Evolutionary conservation across 2,113 vertebrate genomes (phyloP).

Genomic region (Oryzias javanicus): DNA sequence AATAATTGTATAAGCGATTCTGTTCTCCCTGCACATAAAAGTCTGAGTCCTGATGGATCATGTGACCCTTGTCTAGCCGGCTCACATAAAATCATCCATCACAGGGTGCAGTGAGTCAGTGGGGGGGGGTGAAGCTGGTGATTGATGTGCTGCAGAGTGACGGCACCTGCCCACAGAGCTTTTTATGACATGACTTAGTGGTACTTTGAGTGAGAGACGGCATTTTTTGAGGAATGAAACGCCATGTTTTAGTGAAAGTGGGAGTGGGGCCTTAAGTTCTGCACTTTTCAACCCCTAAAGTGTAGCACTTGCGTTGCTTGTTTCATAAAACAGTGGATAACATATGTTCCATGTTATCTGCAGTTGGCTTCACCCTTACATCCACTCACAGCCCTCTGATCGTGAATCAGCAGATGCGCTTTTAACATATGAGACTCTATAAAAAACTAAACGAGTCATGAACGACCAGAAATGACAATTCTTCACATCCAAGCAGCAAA

Average conservation of each 20-base stretch:
- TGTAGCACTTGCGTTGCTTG: too few relatives aligned
- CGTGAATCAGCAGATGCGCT: too few relatives aligned
- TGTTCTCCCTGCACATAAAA: conserved; percentile 29
- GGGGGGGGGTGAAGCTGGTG: background rate
- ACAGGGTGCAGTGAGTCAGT: background rate
- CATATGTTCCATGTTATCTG: background rate
- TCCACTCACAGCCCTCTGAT: too few relatives aligned
- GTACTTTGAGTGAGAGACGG: background rate
- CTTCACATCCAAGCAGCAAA: too few relatives aligned
- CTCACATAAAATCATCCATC: conserved; percentile 32
- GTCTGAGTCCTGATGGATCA: conserved; percentile 33
- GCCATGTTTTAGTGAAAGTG: too few relatives aligned
- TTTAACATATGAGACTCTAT: too few relatives aligned
- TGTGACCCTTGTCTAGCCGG: conserved; percentile 34
- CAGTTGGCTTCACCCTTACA: too few relatives aligned
- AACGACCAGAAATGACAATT: too few relatives aligned
- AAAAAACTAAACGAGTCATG: too few relatives aligned
- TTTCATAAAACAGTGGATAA: background rate
- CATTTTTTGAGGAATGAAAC: background rate
- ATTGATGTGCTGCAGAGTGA: conserved; percentile 1
- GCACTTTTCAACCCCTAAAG: too few relatives aligned
- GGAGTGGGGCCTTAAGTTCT: too few relatives aligned
- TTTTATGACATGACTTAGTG: conserved; percentile 7
- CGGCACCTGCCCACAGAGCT: background rate
- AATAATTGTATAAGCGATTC: conserved; percentile 55